Conservation (phyloP, 2,888 invertebrate species). For the Apoda limacodes region DNA sequence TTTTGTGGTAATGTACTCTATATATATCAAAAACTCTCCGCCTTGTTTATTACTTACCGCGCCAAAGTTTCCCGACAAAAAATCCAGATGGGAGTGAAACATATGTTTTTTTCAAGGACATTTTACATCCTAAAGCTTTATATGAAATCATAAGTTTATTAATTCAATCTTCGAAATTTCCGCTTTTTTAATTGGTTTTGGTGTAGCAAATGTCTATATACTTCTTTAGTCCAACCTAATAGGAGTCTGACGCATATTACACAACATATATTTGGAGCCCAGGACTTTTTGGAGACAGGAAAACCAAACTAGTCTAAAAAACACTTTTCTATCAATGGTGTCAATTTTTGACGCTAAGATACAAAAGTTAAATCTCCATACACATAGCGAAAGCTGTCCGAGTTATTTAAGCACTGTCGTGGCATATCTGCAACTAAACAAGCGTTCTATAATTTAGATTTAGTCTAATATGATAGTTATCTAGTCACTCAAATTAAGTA, state of each 20-base stretch:
- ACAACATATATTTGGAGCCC: constrained; percentile 9
- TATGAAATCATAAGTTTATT: constrained; percentile 6
- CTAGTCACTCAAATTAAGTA: too few relatives aligned
- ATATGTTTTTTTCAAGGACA: constrained; percentile 13
- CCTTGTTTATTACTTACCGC: constrained; percentile 10
- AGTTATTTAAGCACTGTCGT: too few relatives aligned
- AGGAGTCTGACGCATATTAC: constrained; percentile 8
- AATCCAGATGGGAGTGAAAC: constrained; percentile 12
- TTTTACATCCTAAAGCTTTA: constrained; percentile 8
- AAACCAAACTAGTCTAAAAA: constrained; percentile 12
- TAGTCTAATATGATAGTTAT: too few relatives aligned
- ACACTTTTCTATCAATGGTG: too few relatives aligned
- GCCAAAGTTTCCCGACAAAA: constrained; percentile 12
- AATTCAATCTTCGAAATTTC: constrained; percentile 3
- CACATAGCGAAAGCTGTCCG: too few relatives aligned
- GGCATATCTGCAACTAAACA: too few relatives aligned
- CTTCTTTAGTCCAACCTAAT: constrained; percentile 11
- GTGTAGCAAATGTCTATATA: constrained; percentile 11
- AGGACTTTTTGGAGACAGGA: constrained; percentile 10
- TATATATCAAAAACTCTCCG: constrained; percentile 8
- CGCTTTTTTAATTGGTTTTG: constrained; percentile 4
- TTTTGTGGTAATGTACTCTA: too few relatives aligned
- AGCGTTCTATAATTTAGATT: too few relatives aligned
- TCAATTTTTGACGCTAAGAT: constrained; percentile 4
- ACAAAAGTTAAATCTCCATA: too few relatives aligned